A percentile compares a stretch with the other conserved stretches of the same genome.
Evolutionary conservation across 1,140 invertebrate genomes (phyloP).

Genomic region (Copidosoma floridanum): DNA sequence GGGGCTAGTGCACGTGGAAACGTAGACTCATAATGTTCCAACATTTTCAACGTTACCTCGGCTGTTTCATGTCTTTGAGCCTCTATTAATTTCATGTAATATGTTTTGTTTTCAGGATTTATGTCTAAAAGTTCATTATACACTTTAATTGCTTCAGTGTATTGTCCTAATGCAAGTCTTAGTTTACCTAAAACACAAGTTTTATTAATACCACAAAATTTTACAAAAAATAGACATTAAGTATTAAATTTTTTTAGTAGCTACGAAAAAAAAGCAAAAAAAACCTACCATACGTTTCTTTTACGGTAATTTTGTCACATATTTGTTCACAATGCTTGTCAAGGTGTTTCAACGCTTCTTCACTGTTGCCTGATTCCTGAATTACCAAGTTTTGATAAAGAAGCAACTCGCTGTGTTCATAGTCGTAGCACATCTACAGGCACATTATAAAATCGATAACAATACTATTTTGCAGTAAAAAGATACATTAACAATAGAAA

Average conservation of each 20-base stretch:
- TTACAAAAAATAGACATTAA: too few relatives aligned
- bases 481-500: neutral
- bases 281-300: constrained; percentile 76
- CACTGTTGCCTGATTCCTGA: constrained; percentile 83
- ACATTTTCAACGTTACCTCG: constrained; percentile 78
- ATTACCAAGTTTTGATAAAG: constrained; percentile 97
- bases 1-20: constrained; percentile 87
- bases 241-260: too few relatives aligned
- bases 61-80: constrained; percentile 70
- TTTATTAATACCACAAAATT: too few relatives aligned
- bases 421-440: constrained; percentile 77
- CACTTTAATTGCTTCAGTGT: constrained; percentile 75
- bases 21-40: constrained; percentile 73
- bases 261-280: constrained; percentile 3
- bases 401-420: constrained; percentile 95
- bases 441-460: constrained; percentile 25
- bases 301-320: constrained; percentile 88
- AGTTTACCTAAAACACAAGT: constrained; percentile 60
- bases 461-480: constrained; percentile 12
- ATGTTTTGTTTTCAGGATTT: constrained; percentile 94
- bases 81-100: constrained; percentile 87
- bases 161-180: constrained; percentile 66
- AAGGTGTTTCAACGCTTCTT: constrained; percentile 86
- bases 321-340: constrained; percentile 85
- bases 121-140: constrained; percentile 84